Evolutionary conservation across 2,113 vertebrate species (phyloP).

Genomic region (Leucosticte australis): DNA sequence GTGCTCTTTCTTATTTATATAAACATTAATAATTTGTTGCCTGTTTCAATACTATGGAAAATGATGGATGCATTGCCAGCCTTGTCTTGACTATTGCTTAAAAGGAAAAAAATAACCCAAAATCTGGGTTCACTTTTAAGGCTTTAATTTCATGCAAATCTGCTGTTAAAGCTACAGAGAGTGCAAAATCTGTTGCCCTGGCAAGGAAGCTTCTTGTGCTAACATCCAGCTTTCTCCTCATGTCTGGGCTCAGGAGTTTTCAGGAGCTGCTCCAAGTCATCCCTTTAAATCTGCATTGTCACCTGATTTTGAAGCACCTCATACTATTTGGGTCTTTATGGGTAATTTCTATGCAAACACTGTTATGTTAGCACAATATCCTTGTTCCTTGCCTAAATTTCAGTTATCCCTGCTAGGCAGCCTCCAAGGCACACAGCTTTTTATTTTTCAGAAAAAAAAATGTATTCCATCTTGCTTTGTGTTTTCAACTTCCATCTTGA

Average conservation of each 20-base stretch:
- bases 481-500: not conserved
- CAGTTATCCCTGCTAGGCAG: not conserved
- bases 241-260: not conserved
- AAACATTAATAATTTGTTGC: not conserved
- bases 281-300: not conserved
- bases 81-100: not conserved
- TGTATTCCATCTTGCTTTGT: not conserved
- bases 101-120: not conserved
- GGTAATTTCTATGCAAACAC: not conserved
- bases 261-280: not conserved
- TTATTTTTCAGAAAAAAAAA: not conserved
- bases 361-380: not conserved
- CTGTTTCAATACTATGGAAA: not conserved
- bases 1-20: not conserved
- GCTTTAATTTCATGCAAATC: not conserved
- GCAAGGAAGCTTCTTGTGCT: not conserved
- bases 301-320: not conserved
- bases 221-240: not conserved
- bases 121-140: not conserved
- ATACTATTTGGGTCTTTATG: not conserved
- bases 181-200: not conserved
- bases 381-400: not conserved
- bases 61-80: not conserved
- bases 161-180: not conserved
- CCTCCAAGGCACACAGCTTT: not conserved